phyloP scores from a whole-genome alignment of 1,140 invertebrate genomes.

The Cephus cinctus region DNA sequence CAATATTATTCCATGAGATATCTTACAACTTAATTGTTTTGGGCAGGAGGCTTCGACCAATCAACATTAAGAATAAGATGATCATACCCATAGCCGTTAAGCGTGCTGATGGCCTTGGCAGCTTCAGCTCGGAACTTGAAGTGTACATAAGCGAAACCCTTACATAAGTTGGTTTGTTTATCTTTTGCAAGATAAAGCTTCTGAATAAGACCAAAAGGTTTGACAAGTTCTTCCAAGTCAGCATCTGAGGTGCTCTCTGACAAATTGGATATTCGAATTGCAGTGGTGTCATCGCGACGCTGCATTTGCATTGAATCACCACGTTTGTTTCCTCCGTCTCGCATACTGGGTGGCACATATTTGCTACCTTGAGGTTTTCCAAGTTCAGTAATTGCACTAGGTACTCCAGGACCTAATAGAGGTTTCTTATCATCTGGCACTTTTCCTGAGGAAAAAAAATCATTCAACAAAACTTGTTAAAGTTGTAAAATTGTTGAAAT shows the following conservation, averaged over 20 bases:
- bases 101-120: conserved; percentile 81
- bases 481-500: not conserved
- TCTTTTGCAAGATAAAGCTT: conserved; percentile 90
- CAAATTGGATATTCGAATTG: conserved; percentile 95
- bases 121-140: conserved; percentile 89
- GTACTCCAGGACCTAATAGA: conserved; percentile 25
- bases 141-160: conserved; percentile 96
- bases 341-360: conserved; percentile 84
- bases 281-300: conserved; percentile 77
- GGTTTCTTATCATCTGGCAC: conserved; percentile 51
- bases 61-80: conserved; percentile 98
- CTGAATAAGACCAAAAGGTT: conserved; percentile 83
- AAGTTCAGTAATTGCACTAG: conserved; percentile 50
- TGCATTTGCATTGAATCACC: conserved; percentile 72
- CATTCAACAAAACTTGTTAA: conserved; percentile 6
- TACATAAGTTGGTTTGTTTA: conserved; percentile 76
- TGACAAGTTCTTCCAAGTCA: conserved; percentile 94
- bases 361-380: conserved; percentile 58
- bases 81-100: conserved; percentile 97
- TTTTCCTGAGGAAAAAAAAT: conserved; percentile 31
- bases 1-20: too few relatives aligned
- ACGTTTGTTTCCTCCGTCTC: conserved; percentile 75
- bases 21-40: conserved; percentile 52
- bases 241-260: conserved; percentile 94
- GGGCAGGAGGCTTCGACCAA: conserved; percentile 88